These are phyloP conservation scores for Cyphomyrmex costatus DNA, from an alignment of 1,140 invertebrate genomes.

Conservation along the genomic window DNA sequence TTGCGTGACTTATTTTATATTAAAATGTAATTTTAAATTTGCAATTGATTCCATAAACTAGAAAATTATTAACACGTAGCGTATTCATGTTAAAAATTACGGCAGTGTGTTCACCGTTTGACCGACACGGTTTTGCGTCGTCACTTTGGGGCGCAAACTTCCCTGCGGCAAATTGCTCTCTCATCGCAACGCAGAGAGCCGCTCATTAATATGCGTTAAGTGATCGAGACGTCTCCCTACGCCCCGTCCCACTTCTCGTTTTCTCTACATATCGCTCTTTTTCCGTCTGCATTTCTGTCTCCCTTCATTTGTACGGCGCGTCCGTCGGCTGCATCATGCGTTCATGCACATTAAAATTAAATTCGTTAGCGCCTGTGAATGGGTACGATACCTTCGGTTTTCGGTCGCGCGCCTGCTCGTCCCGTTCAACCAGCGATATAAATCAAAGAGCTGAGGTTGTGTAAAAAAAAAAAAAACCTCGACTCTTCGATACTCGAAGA, in stretches of 20 bases:
- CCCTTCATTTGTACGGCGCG: constrained; percentile 61
- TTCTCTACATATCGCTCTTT: constrained; percentile 69
- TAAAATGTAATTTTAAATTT: not conserved
- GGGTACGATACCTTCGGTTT: constrained; percentile 57
- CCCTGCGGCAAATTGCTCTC: constrained; percentile 72
- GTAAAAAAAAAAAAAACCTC: not conserved
- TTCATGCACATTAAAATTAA: constrained; percentile 72
- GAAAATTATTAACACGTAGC: not conserved
- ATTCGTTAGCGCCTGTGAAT: constrained; percentile 62
- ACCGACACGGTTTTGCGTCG: constrained; percentile 57
- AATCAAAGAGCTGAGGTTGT: not conserved
- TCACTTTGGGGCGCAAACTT: constrained; percentile 71
- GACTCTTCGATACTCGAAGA: not conserved
- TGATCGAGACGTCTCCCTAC: constrained; percentile 77
- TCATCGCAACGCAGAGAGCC: constrained; percentile 70
- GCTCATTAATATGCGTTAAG: constrained; percentile 82
- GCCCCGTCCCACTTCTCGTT: constrained; percentile 70
- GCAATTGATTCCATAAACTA: not conserved
- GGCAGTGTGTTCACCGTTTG: constrained; percentile 4
- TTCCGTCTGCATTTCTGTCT: constrained; percentile 72
- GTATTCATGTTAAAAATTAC: constrained; percentile 15
- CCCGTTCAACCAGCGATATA: not conserved
- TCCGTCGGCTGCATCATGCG: constrained; percentile 70
- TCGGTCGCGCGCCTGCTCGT: constrained; percentile 4
- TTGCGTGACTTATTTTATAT: constrained; percentile 40